Conservation (phyloP, 2,113 vertebrate species). For the Leptobrachium ailaonicum region DNA sequence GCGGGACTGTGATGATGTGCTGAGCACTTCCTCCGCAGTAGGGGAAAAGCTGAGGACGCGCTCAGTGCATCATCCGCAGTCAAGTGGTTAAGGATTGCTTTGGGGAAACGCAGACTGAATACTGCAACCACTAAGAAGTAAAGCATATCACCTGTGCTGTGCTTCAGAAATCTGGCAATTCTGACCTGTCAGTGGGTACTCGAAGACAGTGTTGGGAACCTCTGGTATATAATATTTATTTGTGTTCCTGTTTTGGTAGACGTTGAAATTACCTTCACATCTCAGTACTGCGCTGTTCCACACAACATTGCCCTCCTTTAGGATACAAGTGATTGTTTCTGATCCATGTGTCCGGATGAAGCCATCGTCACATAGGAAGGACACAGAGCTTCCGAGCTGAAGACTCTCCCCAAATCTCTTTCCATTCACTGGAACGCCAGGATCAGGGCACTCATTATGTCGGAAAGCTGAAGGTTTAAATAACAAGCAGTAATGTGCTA, state of each 20-base stretch:
- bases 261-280: constrained; percentile 80
- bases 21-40: no score
- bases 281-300: constrained; percentile 94
- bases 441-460: constrained; percentile 95
- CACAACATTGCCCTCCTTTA: constrained; percentile 94
- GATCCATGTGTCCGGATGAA: constrained; percentile 94
- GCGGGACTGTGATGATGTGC: no score
- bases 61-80: no score
- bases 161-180: no score
- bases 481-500: no score
- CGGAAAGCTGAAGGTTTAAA: constrained; percentile 77
- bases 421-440: constrained; percentile 91
- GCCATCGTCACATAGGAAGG: constrained; percentile 93
- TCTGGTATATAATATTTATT: neutral
- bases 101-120: no score
- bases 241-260: neutral
- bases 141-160: no score
- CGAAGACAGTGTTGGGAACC: no score
- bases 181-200: no score
- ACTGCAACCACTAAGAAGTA: no score
- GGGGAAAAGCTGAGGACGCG: no score
- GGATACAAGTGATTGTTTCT: constrained; percentile 89
- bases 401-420: constrained; percentile 94
- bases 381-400: constrained; percentile 94
- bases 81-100: no score